These are phyloP conservation scores for Ivindomyrus marchei DNA, from an alignment of 2,113 vertebrate genomes.

Conservation along the genomic window DNA sequence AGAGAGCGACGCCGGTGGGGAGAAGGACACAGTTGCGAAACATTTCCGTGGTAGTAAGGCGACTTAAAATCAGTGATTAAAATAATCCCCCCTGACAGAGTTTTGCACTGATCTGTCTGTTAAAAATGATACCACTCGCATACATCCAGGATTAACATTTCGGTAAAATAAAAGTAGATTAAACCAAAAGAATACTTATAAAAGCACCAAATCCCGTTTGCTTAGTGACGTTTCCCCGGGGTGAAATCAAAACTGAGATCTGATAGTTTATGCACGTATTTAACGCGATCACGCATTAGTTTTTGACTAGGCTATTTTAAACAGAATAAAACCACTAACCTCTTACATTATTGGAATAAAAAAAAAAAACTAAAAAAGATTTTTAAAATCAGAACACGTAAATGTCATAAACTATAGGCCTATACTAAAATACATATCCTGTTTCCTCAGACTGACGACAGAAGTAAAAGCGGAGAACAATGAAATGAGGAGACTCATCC, in stretches of 20 bases:
- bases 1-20: neutral
- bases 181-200: neutral
- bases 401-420: constrained; percentile 29
- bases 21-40: neutral
- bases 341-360: neutral
- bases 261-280: neutral
- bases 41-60: neutral
- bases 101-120: constrained; percentile 9
- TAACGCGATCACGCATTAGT: neutral
- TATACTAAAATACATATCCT: constrained; percentile 43
- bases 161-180: neutral
- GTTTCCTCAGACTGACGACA: constrained; percentile 40
- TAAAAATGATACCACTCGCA: constrained; percentile 2
- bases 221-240: neutral
- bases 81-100: constrained; percentile 41
- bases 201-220: neutral
- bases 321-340: neutral
- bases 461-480: constrained; percentile 28
- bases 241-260: neutral
- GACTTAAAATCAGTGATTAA: constrained; percentile 3
- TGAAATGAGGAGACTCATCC: constrained; percentile 35
- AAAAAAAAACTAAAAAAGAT: neutral
- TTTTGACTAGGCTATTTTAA: neutral
- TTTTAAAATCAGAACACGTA: neutral
- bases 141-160: constrained; percentile 35